A percentile compares a stretch with the other conserved stretches of the same genome.
Conservation (phyloP, 2,113 vertebrate species). For the Leucoraja erinaceus region DNA sequence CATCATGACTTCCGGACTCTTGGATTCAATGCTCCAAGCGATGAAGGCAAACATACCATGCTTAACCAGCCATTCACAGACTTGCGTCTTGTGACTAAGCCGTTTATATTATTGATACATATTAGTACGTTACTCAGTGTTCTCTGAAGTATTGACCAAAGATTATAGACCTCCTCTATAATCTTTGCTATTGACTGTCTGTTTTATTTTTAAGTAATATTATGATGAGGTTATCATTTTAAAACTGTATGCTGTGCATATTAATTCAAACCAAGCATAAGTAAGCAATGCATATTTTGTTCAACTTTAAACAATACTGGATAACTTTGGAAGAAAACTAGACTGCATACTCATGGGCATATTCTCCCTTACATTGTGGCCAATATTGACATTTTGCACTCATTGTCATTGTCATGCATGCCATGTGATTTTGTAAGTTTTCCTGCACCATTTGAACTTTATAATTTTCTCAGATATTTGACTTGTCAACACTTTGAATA, state of each 20-base stretch:
- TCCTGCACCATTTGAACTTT: neutral
- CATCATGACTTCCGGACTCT: no score
- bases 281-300: neutral
- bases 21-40: no score
- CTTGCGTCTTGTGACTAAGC: neutral
- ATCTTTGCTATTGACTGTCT: no score
- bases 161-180: no score
- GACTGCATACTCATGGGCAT: neutral
- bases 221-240: neutral
- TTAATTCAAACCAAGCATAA: neutral
- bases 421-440: neutral
- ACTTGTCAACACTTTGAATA: neutral
- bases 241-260: neutral
- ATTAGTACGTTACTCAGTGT: neutral
- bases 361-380: neutral
- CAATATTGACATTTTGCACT: neutral
- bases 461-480: neutral
- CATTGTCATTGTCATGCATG: neutral
- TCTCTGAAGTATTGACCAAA: neutral
- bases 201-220: neutral
- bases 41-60: no score
- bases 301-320: neutral
- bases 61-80: no score
- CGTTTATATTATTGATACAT: neutral
- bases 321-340: neutral